phyloP scores from a whole-genome alignment of 2,888 invertebrate species.

The Brenthis daphne region DNA sequence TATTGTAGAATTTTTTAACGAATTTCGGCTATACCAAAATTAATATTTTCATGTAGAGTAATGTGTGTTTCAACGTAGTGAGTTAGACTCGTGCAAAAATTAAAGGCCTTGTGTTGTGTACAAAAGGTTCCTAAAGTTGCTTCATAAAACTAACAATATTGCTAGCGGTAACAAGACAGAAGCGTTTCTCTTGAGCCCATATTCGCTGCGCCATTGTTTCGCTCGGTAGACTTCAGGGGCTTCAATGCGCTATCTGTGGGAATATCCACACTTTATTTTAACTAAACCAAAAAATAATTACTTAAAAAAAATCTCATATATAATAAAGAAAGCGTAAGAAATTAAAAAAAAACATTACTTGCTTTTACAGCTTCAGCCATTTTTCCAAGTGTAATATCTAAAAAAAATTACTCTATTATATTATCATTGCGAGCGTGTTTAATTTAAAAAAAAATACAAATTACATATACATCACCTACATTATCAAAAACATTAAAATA shows the following conservation, averaged over 20 bases:
- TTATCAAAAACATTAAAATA: too few relatives aligned
- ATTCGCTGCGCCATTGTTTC: slow-evolving; percentile 75
- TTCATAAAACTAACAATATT: slow-evolving; percentile 81
- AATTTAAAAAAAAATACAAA: too few relatives aligned
- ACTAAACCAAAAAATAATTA: too few relatives aligned
- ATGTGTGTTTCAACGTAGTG: slow-evolving; percentile 4
- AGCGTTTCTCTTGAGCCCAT: slow-evolving; percentile 74
- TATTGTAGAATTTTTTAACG: too few relatives aligned
- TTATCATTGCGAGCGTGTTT: too few relatives aligned
- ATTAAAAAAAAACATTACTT: not conserved
- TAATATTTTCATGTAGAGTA: not conserved
- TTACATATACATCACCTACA: too few relatives aligned
- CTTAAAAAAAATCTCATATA: not conserved
- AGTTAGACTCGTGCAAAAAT: slow-evolving; percentile 22
- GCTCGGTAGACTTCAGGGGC: slow-evolving; percentile 73
- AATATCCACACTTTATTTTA: slow-evolving; percentile 9
- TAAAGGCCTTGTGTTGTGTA: slow-evolving; percentile 39
- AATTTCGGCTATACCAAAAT: too few relatives aligned
- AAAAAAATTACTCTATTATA: too few relatives aligned
- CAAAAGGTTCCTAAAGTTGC: slow-evolving; percentile 69
- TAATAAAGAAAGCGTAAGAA: not conserved
- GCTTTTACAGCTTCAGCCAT: not conserved
- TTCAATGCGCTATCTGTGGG: slow-evolving; percentile 57
- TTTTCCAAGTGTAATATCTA: too few relatives aligned
- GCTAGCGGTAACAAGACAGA: slow-evolving; percentile 77